Evolutionary conservation across 2,888 invertebrate species (phyloP).

Genomic region (Drosophila paranaensis): DNA sequence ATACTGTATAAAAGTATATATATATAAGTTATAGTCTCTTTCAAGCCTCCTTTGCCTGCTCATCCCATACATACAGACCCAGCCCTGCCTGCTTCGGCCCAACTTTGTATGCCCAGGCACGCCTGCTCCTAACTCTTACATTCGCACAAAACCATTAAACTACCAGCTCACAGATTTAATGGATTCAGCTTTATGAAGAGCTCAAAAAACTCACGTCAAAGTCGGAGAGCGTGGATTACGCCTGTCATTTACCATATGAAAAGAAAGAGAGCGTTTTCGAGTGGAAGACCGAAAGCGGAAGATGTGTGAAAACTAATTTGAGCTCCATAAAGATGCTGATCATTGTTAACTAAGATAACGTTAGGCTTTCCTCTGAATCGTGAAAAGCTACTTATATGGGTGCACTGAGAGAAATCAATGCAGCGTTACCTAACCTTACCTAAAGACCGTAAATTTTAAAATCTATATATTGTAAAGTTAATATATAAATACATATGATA

Average conservation of each 20-base stretch:
- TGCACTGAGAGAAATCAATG: background rate
- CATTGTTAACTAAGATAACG: slow-evolving; percentile 27
- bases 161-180: background rate
- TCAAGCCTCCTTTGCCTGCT: no score
- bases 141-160: background rate
- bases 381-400: background rate
- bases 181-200: background rate
- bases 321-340: slow-evolving; percentile 25
- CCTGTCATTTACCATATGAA: slow-evolving; percentile 14
- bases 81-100: no score
- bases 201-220: background rate
- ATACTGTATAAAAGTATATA: no score
- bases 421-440: background rate
- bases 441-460: background rate
- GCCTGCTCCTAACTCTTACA: background rate
- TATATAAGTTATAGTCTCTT: no score
- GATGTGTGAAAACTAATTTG: slow-evolving; percentile 5
- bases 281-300: background rate
- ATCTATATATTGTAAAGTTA: no score
- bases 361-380: background rate
- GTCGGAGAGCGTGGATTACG: slow-evolving; percentile 8
- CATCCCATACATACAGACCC: no score
- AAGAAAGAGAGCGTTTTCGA: slow-evolving; percentile 1
- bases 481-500: no score
- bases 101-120: background rate